These are phyloP conservation scores for Chrysodeixis includens DNA, from an alignment of 2,888 invertebrate species.

Conservation along the genomic window DNA sequence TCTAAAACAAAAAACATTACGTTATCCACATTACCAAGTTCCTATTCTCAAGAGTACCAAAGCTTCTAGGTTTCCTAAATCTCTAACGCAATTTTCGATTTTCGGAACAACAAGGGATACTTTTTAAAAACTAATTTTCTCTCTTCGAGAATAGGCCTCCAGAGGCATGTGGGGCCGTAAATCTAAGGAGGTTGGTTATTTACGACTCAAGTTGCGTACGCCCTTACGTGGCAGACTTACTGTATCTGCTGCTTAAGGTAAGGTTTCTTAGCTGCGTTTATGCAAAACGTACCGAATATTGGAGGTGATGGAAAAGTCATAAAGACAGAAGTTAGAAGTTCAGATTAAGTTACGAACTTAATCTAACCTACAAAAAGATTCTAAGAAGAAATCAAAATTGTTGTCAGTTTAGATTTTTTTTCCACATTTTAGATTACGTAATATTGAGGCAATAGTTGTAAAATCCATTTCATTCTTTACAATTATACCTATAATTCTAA, in stretches of 20 bases:
- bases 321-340: no score
- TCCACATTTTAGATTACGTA: not conserved
- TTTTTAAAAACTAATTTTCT: slow-evolving; percentile 49
- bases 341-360: no score
- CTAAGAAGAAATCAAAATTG: no score
- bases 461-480: not conserved
- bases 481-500: no score
- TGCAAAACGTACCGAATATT: no score
- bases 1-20: not conserved
- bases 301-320: no score
- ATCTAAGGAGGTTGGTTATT: slow-evolving; percentile 55
- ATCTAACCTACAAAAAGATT: no score
- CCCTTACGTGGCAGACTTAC: slow-evolving; percentile 17
- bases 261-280: slow-evolving; percentile 18
- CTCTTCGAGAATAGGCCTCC: slow-evolving; percentile 37
- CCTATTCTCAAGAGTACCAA: not conserved
- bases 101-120: slow-evolving; percentile 26
- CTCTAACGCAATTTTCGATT: slow-evolving; percentile 29
- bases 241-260: slow-evolving; percentile 12
- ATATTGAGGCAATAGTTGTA: not conserved
- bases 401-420: no score
- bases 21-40: not conserved
- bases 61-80: slow-evolving; percentile 6
- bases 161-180: slow-evolving; percentile 45
- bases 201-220: slow-evolving; percentile 52